A percentile compares a stretch with the other conserved stretches of the same genome.
Evolutionary conservation across 2,888 invertebrate genomes (phyloP).

Genomic region (Sphaerophoria rueppellii): DNA sequence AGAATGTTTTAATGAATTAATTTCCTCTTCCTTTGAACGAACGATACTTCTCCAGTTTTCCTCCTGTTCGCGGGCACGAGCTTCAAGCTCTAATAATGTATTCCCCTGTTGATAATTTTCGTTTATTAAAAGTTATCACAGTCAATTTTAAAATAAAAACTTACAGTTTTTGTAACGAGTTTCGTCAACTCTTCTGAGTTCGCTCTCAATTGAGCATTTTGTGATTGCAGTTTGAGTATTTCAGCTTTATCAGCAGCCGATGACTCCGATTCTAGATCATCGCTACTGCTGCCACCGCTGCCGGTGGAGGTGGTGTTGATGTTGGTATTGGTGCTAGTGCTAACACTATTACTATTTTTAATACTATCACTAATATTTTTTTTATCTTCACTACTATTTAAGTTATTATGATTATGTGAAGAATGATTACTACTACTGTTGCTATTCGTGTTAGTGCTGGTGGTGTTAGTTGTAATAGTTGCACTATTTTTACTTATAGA

Average conservation of each 20-base stretch:
- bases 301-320: constrained; percentile 66
- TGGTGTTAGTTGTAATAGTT: constrained; percentile 72
- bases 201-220: constrained; percentile 86
- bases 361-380: constrained; percentile 78
- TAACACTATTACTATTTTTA: constrained; percentile 79
- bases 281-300: constrained; percentile 75
- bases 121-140: constrained; percentile 2
- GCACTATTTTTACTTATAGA: constrained; percentile 74
- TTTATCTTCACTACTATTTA: constrained; percentile 74
- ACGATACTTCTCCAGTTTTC: constrained; percentile 81
- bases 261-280: constrained; percentile 61
- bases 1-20: constrained; percentile 80
- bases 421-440: constrained; percentile 76
- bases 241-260: constrained; percentile 74
- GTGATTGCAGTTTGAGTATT: constrained; percentile 83
- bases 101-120: constrained; percentile 77
- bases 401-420: constrained; percentile 75
- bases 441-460: constrained; percentile 74
- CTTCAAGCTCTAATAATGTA: constrained; percentile 80
- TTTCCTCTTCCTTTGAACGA: constrained; percentile 80
- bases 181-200: constrained; percentile 88
- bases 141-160: constrained; percentile 74
- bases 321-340: constrained; percentile 72
- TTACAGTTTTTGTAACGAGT: constrained; percentile 90
- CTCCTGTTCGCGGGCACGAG: constrained; percentile 80